These are phyloP conservation scores for Danio albolineatus DNA, from an alignment of 2,797 vertebrate species.

Conservation along the genomic window DNA sequence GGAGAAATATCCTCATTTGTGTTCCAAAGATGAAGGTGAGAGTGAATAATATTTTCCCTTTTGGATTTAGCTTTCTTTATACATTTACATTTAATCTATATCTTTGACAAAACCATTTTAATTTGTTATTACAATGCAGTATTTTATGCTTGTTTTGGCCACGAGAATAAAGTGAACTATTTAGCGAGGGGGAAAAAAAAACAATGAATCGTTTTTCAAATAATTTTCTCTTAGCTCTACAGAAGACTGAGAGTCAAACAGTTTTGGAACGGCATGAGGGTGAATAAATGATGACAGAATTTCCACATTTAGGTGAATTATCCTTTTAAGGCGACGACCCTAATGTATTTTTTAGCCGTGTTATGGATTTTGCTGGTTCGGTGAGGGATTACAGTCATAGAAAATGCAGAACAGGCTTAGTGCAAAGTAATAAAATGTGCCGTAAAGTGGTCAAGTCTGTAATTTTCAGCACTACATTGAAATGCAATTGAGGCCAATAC, in stretches of 20 bases:
- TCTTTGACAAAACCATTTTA: too few species aligned
- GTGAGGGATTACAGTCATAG: not conserved
- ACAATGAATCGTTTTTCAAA: not conserved
- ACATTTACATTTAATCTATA: too few species aligned
- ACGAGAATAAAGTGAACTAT: too few species aligned
- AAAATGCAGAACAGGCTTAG: constrained; percentile 11
- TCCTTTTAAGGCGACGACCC: not conserved
- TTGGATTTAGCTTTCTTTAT: too few species aligned
- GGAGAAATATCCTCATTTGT: too few species aligned
- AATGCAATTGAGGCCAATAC: not conserved
- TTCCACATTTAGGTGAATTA: not conserved
- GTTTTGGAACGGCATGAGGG: not conserved
- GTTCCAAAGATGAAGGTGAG: too few species aligned
- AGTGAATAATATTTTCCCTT: too few species aligned
- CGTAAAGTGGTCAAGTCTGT: not conserved
- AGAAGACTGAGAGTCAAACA: not conserved
- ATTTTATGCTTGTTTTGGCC: too few species aligned
- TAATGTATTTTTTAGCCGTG: not conserved
- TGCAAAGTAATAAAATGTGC: constrained; percentile 2
- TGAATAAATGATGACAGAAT: not conserved
- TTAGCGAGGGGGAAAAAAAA: not conserved
- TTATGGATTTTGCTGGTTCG: constrained; percentile 28
- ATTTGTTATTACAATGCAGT: too few species aligned
- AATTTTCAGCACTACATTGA: constrained; percentile 24
- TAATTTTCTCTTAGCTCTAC: not conserved